A percentile compares a stretch with the other conserved stretches of the same genome.
These are phyloP conservation scores for Lutjanus campechanus DNA, from an alignment of 2,797 vertebrate genomes.

Conservation along the genomic window DNA sequence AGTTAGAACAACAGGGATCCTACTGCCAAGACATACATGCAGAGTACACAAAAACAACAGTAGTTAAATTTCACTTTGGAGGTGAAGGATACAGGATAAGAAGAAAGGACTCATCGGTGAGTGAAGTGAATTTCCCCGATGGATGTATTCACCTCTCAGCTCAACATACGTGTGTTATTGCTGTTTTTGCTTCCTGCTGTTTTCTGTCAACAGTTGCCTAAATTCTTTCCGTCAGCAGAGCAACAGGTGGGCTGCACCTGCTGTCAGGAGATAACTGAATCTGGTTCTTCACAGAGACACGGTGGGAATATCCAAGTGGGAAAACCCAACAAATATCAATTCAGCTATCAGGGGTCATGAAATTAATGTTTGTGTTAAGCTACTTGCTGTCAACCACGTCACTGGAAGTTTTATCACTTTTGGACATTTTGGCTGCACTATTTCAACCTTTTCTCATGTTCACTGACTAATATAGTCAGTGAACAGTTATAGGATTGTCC, in stretches of 20 bases:
- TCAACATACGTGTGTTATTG: not conserved
- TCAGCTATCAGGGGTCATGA: not conserved
- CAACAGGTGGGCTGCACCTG: slow-evolving; percentile 16
- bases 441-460: not conserved
- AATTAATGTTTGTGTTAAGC: not conserved
- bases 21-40: not conserved
- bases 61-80: not conserved
- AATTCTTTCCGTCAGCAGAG: not conserved
- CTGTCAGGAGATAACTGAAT: not conserved
- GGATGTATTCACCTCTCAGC: not conserved
- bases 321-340: not conserved
- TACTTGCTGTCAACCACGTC: not conserved
- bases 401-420: not conserved
- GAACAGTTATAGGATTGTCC: no score
- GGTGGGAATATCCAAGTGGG: not conserved
- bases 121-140: not conserved
- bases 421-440: not conserved
- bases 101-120: not conserved
- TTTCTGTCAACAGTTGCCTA: not conserved
- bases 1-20: not conserved
- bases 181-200: not conserved
- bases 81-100: not conserved
- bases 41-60: not conserved
- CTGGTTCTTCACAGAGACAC: not conserved
- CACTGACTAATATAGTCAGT: no score